phyloP scores from a whole-genome alignment of 2,888 invertebrate species.

The Diaperis boleti region DNA sequence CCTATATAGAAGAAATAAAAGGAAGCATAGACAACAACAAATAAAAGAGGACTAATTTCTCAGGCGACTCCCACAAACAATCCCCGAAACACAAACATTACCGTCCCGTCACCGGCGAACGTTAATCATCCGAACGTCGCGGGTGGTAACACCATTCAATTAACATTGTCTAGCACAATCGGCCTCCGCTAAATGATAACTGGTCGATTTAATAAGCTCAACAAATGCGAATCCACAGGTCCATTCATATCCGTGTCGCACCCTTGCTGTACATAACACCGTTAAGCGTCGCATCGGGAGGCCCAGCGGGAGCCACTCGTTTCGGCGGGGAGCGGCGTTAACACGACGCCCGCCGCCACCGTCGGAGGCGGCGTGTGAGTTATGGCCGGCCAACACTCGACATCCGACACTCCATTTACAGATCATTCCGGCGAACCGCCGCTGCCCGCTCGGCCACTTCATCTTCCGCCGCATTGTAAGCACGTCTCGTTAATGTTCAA shows the following conservation, averaged over 20 bases:
- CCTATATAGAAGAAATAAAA: too few species aligned
- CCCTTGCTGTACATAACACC: constrained; percentile 52
- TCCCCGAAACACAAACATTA: too few species aligned
- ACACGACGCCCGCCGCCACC: constrained; percentile 58
- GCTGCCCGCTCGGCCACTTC: constrained; percentile 68
- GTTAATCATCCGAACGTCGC: constrained; percentile 57
- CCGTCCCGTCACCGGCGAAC: constrained; percentile 42
- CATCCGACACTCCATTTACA: constrained; percentile 71
- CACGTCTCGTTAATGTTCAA: constrained; percentile 62
- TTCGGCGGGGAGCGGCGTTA: constrained; percentile 60
- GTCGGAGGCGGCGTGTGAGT: constrained; percentile 66
- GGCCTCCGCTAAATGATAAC: constrained; percentile 53
- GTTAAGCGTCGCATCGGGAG: constrained; percentile 60
- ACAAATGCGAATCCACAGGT: constrained; percentile 57
- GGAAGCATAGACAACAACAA: too few species aligned
- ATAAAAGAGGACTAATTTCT: too few species aligned
- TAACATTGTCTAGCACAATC: constrained; percentile 57
- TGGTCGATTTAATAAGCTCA: constrained; percentile 52
- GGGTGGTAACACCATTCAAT: constrained; percentile 59
- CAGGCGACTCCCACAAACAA: too few species aligned
- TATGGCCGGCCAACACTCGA: constrained; percentile 68
- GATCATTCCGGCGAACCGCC: constrained; percentile 71
- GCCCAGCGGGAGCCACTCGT: constrained; percentile 61
- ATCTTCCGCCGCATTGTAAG: constrained; percentile 63
- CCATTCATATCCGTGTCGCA: constrained; percentile 46